Percentiles rank a stretch among this genome's conserved stretches.
phyloP scores from a whole-genome alignment of 1,140 invertebrate species.

The Ceratoteleas bidentatus region DNA sequence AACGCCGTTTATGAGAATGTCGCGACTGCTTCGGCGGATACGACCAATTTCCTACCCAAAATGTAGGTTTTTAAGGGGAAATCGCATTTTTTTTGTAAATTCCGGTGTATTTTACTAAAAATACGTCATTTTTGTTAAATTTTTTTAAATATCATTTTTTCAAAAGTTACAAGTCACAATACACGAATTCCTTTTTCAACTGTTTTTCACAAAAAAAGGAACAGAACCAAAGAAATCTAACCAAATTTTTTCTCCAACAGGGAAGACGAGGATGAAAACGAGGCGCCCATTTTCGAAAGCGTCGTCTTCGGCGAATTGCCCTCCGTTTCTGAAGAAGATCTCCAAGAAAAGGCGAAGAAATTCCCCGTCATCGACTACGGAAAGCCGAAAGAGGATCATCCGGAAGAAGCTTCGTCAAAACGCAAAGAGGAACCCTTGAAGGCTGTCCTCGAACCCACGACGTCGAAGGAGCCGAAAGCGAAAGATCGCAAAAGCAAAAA shows the following conservation, averaged over 20 bases:
- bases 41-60: constrained; percentile 20
- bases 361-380: constrained; percentile 75
- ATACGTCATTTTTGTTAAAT: too few species aligned
- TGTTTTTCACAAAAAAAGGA: too few species aligned
- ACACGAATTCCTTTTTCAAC: too few species aligned
- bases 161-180: too few species aligned
- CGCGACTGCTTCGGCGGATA: constrained; percentile 40
- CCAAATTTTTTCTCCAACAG: constrained; percentile 4
- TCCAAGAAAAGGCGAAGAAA: constrained; percentile 74
- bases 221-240: too few species aligned
- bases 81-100: too few species aligned
- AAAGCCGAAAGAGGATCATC: constrained; percentile 51
- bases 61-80: constrained; percentile 39
- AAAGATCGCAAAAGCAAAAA: constrained; percentile 59
- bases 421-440: constrained; percentile 60
- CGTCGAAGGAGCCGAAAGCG: constrained; percentile 64
- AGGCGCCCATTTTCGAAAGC: constrained; percentile 75
- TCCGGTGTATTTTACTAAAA: too few species aligned
- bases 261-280: constrained; percentile 73
- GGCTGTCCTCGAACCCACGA: constrained; percentile 61
- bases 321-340: constrained; percentile 70
- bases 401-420: constrained; percentile 50
- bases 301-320: constrained; percentile 74
- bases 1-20: constrained; percentile 69
- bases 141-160: too few species aligned